Evolutionary conservation across 2,888 invertebrate genomes (phyloP).

Genomic region (Tiliacea citrago): DNA sequence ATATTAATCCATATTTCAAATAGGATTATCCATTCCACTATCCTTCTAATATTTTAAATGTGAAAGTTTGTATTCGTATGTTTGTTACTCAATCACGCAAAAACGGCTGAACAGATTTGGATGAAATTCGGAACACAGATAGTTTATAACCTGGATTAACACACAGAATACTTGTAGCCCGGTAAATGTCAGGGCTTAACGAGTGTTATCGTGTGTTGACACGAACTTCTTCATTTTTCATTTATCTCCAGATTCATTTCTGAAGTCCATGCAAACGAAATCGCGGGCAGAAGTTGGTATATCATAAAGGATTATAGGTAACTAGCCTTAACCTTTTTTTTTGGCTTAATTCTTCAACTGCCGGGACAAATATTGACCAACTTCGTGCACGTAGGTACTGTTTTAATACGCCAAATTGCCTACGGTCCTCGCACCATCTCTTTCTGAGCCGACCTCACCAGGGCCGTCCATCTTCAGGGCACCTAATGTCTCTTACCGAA

Average conservation of each 20-base stretch:
- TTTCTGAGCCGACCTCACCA: not conserved
- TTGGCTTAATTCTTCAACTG: not conserved
- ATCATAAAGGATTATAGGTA: not conserved
- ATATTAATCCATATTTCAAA: not conserved
- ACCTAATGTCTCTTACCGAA: not conserved
- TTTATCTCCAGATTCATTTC: not conserved
- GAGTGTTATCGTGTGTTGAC: not conserved
- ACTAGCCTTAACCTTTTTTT: not conserved
- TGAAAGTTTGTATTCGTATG: not conserved
- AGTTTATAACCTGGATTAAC: not conserved
- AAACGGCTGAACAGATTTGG: not conserved
- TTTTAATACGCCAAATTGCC: not conserved
- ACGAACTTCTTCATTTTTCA: not conserved
- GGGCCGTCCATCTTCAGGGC: not conserved
- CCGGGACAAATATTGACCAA: too few relatives aligned
- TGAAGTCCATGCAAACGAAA: too few relatives aligned
- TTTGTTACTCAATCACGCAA: not conserved
- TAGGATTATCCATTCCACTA: not conserved
- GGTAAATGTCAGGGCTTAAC: too few relatives aligned
- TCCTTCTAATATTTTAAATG: too few relatives aligned
- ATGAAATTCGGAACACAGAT: not conserved
- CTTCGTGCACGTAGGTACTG: not conserved
- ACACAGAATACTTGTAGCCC: not conserved
- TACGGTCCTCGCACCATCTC: not conserved
- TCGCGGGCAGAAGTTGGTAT: too few relatives aligned